Conservation (phyloP, 2,797 vertebrate genomes). For the Anisognathus igniventris region DNA sequence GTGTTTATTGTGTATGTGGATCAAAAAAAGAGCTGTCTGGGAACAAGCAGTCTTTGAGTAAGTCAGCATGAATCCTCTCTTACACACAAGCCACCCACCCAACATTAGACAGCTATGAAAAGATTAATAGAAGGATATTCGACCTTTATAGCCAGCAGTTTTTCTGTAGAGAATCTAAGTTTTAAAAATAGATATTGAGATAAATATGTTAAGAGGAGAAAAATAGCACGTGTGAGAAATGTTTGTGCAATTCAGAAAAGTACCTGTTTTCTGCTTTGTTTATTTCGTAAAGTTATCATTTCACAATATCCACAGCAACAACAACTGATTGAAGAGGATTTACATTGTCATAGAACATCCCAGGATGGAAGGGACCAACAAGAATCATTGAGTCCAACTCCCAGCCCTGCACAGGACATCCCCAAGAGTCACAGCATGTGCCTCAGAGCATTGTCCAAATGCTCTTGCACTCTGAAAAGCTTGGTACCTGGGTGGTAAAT, state of each 20-base stretch:
- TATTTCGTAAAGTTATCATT: neutral
- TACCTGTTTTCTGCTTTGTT: neutral
- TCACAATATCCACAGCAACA: neutral
- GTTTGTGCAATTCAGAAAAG: neutral
- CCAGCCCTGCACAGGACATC: neutral
- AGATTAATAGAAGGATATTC: conserved; percentile 21
- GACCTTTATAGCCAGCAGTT: neutral
- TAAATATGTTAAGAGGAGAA: conserved; percentile 18
- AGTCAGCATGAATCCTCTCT: conserved; percentile 18
- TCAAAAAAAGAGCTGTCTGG: conserved; percentile 14
- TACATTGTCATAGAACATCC: neutral
- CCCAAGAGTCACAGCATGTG: neutral
- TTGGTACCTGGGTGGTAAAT: neutral
- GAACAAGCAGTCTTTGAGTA: conserved; percentile 23
- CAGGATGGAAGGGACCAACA: neutral
- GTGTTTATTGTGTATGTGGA: conserved; percentile 47
- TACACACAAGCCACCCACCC: neutral
- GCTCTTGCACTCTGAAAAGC: neutral
- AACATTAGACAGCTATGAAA: conserved; percentile 24
- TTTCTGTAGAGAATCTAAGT: neutral
- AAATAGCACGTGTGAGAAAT: neutral
- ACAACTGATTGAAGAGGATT: neutral
- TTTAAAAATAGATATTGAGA: conserved; percentile 39
- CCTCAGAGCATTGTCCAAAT: neutral
- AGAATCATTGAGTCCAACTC: neutral